Percentiles rank a stretch among this genome's conserved stretches.
Evolutionary conservation across 2,113 vertebrate genomes (phyloP).

Genomic region (Aptenodytes patagonicus): DNA sequence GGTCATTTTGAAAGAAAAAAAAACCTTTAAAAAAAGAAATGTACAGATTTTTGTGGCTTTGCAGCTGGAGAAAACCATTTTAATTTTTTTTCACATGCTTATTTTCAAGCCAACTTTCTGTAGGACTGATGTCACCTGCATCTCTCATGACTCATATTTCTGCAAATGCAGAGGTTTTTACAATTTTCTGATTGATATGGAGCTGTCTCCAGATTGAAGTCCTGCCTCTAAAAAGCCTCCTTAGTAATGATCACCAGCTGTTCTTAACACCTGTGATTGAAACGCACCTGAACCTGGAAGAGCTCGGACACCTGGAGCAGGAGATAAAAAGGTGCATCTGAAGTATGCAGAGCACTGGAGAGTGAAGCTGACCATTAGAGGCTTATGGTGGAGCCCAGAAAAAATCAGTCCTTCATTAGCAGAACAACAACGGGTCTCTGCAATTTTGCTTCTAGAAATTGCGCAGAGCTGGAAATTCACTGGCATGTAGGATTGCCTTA

Average conservation of each 20-base stretch:
- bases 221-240: neutral
- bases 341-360: neutral
- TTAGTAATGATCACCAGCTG: neutral
- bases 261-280: neutral
- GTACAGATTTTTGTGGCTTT: neutral
- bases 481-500: neutral
- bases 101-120: neutral
- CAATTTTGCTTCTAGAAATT: neutral
- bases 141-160: neutral
- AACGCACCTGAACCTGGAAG: neutral
- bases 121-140: neutral
- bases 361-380: neutral
- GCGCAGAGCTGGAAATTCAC: neutral
- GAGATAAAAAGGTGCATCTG: neutral
- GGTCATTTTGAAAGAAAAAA: neutral
- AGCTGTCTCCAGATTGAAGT: neutral
- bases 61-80: neutral
- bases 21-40: neutral
- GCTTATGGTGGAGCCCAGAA: neutral
- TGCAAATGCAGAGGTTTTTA: neutral
- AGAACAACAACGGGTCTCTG: neutral
- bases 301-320: rapidly evolving
- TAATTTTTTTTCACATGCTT: neutral
- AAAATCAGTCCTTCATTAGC: neutral
- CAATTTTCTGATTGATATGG: neutral